phyloP scores from a whole-genome alignment of 2,113 vertebrate species.

The Recurvirostra avosetta region DNA sequence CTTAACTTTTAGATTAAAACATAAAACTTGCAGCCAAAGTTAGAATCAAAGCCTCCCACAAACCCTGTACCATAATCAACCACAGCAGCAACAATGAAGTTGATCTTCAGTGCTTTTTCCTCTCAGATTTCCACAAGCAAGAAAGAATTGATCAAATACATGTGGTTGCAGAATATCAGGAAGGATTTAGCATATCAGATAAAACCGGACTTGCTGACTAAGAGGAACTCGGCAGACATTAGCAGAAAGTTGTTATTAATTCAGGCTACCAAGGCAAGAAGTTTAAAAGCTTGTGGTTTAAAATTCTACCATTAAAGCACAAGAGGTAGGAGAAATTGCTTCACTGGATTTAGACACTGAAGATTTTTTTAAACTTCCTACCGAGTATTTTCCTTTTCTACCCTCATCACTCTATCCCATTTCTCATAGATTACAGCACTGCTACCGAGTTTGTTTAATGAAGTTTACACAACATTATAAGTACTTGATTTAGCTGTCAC shows the following conservation, averaged over 20 bases:
- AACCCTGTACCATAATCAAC: background rate
- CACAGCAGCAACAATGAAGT: background rate
- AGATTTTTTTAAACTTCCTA: background rate
- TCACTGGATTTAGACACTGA: background rate
- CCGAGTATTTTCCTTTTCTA: background rate
- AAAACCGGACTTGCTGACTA: conserved; percentile 11
- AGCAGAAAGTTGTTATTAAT: conserved; percentile 15
- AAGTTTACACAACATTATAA: conserved; percentile 49
- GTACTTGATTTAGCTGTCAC: conserved; percentile 40
- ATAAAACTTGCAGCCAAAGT: background rate
- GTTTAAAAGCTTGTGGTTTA: conserved; percentile 23
- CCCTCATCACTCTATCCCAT: background rate
- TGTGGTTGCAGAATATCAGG: background rate
- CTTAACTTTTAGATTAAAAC: background rate
- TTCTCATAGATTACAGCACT: background rate
- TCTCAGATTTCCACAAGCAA: background rate
- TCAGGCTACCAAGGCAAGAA: conserved; percentile 12
- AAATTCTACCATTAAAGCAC: background rate
- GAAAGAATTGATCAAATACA: background rate
- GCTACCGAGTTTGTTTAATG: background rate
- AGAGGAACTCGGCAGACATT: background rate
- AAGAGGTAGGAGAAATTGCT: background rate
- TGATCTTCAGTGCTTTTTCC: background rate
- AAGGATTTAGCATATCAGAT: background rate
- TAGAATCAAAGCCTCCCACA: background rate